Evolutionary conservation across 2,888 invertebrate genomes (phyloP), one percentile per base, ranked within the genome.

Genomic region (Drosophila flavopinicola): DNA sequence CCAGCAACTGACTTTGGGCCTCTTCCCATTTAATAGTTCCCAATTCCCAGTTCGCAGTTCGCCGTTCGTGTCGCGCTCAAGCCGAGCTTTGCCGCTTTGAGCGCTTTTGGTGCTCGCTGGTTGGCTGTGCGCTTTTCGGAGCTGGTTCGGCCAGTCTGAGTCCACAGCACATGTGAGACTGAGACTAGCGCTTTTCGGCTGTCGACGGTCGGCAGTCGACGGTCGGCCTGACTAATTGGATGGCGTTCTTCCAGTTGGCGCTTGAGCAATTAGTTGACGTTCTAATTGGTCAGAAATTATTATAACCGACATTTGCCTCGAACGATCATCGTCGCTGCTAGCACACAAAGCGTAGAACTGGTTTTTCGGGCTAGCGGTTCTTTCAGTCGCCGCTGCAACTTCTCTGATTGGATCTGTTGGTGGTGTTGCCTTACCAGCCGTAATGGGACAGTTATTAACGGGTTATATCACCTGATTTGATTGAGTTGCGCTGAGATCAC

Each of bases 231-330:
- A 79, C 83, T 83, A 83, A 83, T 83, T 84, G 83, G 83, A 75
- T 67, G 70, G 65, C 72, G 82, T 65, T 84, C 77, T 76, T 76
- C 76, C 78, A 78, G 75, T 79, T 71, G 84, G 70, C 73, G 73
- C 68, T 78, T 78, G 85, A 83, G 84, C 84, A 83, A 83, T 84
- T 83, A 83, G 83, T 79, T 71, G 66, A 65, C 68, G 70, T 83
- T 83, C 83, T 83, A 83, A 83, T 83, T 83, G 83, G 83, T 83
- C 83, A 83, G 78, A 84, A 82, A 78, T 79, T 84, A 83, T 80
- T 84, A 80, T 82, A 75, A 72, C 82, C 79, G 77, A 79, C 78
- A 80, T 78, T 78, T 77, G 72, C 75, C 15, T 35, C 39, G 13
- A 29, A 32, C 29, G 73, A 70, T 63, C 63, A 53, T 33, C 23